Evolutionary conservation across 2,888 invertebrate species (phyloP).

Genomic region (Dromius quadrimaculatus): DNA sequence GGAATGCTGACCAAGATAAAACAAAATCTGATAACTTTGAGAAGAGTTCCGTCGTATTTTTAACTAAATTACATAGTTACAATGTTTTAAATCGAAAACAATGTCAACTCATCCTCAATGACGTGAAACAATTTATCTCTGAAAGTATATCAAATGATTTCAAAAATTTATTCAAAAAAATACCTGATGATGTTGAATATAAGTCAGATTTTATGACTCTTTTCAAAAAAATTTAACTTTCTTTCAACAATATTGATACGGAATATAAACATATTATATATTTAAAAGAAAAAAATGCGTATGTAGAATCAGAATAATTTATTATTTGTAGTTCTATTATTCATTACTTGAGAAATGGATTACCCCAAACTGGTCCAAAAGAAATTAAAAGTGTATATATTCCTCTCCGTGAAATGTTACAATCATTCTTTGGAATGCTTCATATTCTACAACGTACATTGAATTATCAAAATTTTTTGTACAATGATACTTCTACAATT

Average conservation of each 20-base stretch:
- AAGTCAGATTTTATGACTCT: background rate
- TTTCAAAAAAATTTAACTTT: background rate
- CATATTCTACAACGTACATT: slow-evolving; percentile 43
- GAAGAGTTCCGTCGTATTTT: background rate
- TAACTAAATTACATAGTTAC: slow-evolving; percentile 10
- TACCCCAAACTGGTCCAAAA: slow-evolving; percentile 20
- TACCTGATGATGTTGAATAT: background rate
- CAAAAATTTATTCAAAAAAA: background rate
- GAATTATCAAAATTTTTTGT: slow-evolving; percentile 39
- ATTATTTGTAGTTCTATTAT: background rate
- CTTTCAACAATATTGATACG: background rate
- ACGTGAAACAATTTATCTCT: slow-evolving; percentile 5
- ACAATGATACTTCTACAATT: slow-evolving; percentile 36
- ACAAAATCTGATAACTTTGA: background rate
- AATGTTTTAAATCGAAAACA: slow-evolving; percentile 4
- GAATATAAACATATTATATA: background rate
- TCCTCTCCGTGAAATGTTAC: slow-evolving; percentile 35
- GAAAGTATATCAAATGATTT: background rate
- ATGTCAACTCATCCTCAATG: background rate
- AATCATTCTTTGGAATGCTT: slow-evolving; percentile 49
- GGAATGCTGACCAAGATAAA: too few species aligned
- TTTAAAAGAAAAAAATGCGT: slow-evolving; percentile 1
- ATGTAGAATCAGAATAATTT: background rate
- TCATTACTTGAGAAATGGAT: slow-evolving; percentile 4
- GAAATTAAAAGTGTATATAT: slow-evolving; percentile 52